Evolutionary conservation across 2,797 vertebrate species (phyloP), one percentile per base, ranked within the genome.

Genomic region (Anableps anableps): DNA sequence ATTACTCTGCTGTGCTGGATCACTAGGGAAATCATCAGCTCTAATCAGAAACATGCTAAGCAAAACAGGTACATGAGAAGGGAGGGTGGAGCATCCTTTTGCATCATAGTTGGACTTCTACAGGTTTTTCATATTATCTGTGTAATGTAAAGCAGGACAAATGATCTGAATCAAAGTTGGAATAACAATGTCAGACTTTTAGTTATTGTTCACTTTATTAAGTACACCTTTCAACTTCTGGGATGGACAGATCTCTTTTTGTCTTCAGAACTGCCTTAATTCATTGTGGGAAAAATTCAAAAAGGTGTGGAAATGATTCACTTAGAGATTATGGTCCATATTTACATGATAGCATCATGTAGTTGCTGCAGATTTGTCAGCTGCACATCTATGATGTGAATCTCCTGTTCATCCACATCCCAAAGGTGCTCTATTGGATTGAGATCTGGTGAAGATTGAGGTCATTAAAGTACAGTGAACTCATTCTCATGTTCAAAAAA

Each of bases 21-120:
- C 95, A 93, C 85, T 66, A 62, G 90, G 92, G 93, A 94, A 95
- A 95, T 92, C 87, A 91, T 83, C 62, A 1, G 70, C 81, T 68
- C 91, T 95, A 95, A 95, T 96, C 83, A 82, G 92, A 95, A 96
- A 95, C 95, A 95, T 91, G 89, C 89, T 83, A 81, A 41, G 74
- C 78, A 72, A 79, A 77, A 48, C 21, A 79, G 29, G 77, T 41
- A 45, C 75, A 80, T 17, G 34, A 80, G 73, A 62, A 31, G 45
- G 72, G 73, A 29, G 71, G 79, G 80, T 66, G 53, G 66, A 72
- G 83, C 81, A 74, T 66, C 71, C 29, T 80, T 38, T 62, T 88
- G 83, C 82, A 87, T 75, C 55, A 79, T 58, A 55, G 41, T 38
- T 53, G 29, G 16, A 83, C 51, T 16, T 80, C 29, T 70, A 73